Conservation (phyloP, 2,888 invertebrate genomes). For the Antheraea yamamai region DNA sequence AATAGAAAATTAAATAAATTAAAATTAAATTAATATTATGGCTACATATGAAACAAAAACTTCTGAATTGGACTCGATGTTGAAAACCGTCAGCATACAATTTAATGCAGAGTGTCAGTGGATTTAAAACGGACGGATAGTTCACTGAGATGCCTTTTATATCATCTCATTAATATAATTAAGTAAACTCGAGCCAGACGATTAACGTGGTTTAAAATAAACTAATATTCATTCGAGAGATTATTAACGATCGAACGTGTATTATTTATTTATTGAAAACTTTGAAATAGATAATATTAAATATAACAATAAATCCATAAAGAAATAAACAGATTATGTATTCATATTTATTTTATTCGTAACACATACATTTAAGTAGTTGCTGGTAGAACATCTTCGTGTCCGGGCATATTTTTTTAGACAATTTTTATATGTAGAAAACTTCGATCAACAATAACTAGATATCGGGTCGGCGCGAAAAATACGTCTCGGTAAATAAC, state of each 20-base stretch:
- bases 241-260: neutral
- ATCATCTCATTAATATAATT: constrained; percentile 21
- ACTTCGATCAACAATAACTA: no score
- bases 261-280: no score
- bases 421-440: no score
- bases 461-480: no score
- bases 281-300: no score
- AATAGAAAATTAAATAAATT: no score
- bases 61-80: constrained; percentile 8
- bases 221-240: neutral
- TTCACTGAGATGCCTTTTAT: constrained; percentile 25
- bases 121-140: constrained; percentile 42
- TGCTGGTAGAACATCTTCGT: no score
- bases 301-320: no score
- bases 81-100: constrained; percentile 39
- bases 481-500: no score
- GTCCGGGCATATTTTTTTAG: no score
- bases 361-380: no score
- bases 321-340: neutral
- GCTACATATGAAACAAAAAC: neutral
- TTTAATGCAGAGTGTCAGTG: constrained; percentile 41
- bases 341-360: neutral
- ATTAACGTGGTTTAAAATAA: neutral
- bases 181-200: constrained; percentile 19
- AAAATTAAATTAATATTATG: no score